phyloP scores from a whole-genome alignment of 2,888 invertebrate species.

The Embidobia sp. region DNA sequence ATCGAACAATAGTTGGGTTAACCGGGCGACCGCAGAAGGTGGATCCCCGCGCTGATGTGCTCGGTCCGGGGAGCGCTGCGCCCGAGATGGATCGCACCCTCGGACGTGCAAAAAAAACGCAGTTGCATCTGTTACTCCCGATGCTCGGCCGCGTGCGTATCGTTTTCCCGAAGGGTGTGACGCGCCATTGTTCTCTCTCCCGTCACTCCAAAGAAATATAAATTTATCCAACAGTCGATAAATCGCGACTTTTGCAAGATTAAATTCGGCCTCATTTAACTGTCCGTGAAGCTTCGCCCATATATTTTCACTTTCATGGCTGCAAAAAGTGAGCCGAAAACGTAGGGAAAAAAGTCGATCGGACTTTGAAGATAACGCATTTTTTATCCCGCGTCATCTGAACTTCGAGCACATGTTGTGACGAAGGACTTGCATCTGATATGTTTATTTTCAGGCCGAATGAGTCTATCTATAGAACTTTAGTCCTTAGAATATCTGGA shows the following conservation, averaged over 20 bases:
- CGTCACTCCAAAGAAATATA: conserved; percentile 29
- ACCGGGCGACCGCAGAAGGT: conserved; percentile 75
- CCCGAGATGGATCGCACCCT: conserved; percentile 65
- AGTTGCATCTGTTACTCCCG: conserved; percentile 74
- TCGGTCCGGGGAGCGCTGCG: conserved; percentile 71
- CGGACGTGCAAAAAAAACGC: conserved; percentile 63
- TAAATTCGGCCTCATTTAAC: too few species aligned
- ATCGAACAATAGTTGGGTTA: conserved; percentile 81
- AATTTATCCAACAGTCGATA: conserved; percentile 23
- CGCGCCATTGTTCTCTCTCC: conserved; percentile 58
- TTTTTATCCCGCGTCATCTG: too few species aligned
- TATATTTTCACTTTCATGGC: too few species aligned
- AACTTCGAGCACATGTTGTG: too few species aligned
- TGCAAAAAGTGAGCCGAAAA: too few species aligned
- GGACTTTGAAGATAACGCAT: too few species aligned
- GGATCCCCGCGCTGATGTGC: conserved; percentile 65
- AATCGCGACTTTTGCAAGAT: conserved; percentile 28
- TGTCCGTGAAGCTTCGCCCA: too few species aligned
- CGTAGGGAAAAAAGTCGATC: too few species aligned
- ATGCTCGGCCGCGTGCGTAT: conserved; percentile 64
- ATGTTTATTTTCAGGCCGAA: too few species aligned
- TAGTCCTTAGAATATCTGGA: too few species aligned
- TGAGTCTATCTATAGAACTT: too few species aligned
- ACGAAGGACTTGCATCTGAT: too few species aligned
- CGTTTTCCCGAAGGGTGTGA: conserved; percentile 68